phyloP scores from a whole-genome alignment of 2,797 vertebrate species.

The Phoxinus dragarum region DNA sequence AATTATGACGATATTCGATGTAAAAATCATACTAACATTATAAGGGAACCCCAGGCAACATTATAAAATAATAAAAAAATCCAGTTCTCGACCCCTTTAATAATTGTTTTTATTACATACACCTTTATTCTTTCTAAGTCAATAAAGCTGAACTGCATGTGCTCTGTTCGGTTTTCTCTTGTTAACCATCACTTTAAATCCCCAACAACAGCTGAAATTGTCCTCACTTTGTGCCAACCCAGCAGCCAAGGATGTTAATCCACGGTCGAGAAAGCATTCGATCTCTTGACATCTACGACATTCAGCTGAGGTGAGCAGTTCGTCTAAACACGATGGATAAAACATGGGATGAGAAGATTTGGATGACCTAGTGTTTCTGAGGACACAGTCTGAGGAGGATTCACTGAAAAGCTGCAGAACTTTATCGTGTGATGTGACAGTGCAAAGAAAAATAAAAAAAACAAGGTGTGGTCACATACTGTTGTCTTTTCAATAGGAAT shows the following conservation, averaged over 20 bases:
- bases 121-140: not conserved
- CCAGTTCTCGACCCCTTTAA: no score
- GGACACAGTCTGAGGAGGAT: not conserved
- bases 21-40: no score
- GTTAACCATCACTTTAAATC: not conserved
- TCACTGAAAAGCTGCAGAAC: not conserved
- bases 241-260: conserved; percentile 6
- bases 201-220: not conserved
- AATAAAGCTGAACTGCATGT: not conserved
- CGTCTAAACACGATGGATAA: not conserved
- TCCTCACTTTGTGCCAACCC: not conserved
- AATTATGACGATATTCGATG: no score
- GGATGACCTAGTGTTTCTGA: not conserved
- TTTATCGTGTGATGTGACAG: no score
- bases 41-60: no score
- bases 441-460: no score
- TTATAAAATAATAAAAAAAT: no score
- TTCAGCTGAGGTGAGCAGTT: conserved; percentile 23
- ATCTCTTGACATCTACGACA: not conserved
- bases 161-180: not conserved
- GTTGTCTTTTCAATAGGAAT: not conserved
- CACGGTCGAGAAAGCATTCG: conserved; percentile 1
- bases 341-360: not conserved
- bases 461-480: not conserved
- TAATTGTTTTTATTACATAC: not conserved